Evolutionary conservation across 2,113 vertebrate genomes (phyloP).

Genomic region (Equus przewalskii): DNA sequence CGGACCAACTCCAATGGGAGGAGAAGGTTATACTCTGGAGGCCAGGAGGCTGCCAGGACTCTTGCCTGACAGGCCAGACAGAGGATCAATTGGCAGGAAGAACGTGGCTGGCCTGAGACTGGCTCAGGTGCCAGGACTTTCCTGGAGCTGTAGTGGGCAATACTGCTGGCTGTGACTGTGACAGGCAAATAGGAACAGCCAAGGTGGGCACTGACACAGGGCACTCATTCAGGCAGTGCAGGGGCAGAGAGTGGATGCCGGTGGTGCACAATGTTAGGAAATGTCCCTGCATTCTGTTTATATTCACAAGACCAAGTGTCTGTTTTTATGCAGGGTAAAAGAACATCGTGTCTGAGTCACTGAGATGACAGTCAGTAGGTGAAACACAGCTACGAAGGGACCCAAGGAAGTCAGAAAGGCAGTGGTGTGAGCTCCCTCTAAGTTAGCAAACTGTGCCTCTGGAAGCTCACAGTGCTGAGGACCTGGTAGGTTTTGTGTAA

Average conservation of each 20-base stretch:
- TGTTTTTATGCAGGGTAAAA: not conserved
- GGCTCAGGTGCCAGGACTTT: not conserved
- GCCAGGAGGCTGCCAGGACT: not conserved
- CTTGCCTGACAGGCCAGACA: not conserved
- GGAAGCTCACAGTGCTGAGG: not conserved
- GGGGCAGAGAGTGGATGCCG: not conserved
- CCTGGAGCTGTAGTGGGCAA: not conserved
- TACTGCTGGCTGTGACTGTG: not conserved
- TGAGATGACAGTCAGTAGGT: not conserved
- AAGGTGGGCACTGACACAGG: not conserved
- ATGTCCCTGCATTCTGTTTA: not conserved
- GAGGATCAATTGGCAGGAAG: not conserved
- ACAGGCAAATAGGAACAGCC: not conserved
- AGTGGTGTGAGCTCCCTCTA: not conserved
- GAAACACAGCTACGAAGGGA: not conserved
- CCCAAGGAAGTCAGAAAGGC: not conserved
- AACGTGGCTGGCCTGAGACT: not conserved
- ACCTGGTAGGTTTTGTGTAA: not conserved
- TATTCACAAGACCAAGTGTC: not conserved
- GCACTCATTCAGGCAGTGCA: not conserved
- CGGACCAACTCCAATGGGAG: fast-evolving
- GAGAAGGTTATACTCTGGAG: not conserved
- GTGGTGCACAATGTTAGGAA: not conserved
- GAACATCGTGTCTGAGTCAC: not conserved
- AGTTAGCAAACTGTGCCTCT: not conserved